Evolutionary conservation across 1,140 invertebrate species (phyloP), one percentile per base, ranked within the genome.

Genomic region (Musca vetustissima): DNA sequence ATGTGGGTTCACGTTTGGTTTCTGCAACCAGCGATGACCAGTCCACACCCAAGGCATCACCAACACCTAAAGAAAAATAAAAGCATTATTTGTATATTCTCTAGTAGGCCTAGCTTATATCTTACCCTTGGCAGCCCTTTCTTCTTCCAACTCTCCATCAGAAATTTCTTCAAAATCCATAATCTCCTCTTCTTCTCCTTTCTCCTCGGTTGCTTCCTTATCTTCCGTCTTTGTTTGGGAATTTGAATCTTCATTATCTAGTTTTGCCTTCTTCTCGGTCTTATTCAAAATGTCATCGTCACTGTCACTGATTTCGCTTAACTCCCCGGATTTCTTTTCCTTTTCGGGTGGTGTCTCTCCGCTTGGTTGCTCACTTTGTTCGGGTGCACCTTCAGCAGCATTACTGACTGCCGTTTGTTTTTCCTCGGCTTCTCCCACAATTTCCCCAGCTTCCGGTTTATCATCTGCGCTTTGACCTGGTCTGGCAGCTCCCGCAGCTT

Each of bases 101-200:
- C n/a, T n/a, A n/a, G n/a, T n/a, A n/a, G n/a, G n/a, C n/a, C n/a
- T n/a, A n/a, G n/a, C n/a, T 19, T 24, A 47, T 0, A 22, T 25
- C 61, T 70, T 65, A 80, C 78, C 78, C 59, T 81, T 81, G 49
- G 76, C 57, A 9, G 57, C 57, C 19, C 57, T 61, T 61, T 93
- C 92, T 81, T 94, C 92, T 78, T 93, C 92, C 8, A 94, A 81
- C 79, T 95, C 93, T 68, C 93, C 92, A 83, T 95, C 93, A 21
- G 92, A 94, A 73, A 94, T 94, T 85, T 94, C 92, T 84, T 95
- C 93, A 84, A 95, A 94, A 73, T 93, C 92, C 79, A 94, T 73
- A 36, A 81, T 87, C 72, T 90, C 80, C 89, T 81, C 89, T 71
- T 90, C 89, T 70, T 78, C 78, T 21, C 55, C 25, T 72, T 82